Percentiles rank a stretch among this genome's conserved stretches.
These are phyloP conservation scores for Rotaria sp. DNA, from an alignment of 2,888 invertebrate genomes.

Conservation along the genomic window DNA sequence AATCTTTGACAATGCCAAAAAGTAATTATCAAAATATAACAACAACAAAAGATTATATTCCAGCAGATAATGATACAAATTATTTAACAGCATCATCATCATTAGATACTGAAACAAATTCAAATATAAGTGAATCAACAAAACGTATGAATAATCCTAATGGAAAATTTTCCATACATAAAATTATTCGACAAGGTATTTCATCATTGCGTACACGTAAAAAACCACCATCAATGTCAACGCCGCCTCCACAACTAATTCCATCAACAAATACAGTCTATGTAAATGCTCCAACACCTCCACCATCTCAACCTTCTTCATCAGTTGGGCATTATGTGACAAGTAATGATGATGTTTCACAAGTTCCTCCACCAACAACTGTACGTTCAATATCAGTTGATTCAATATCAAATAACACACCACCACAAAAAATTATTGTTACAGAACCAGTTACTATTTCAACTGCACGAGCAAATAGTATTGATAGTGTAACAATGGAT, in stretches of 20 bases:
- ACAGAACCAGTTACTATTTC: neutral
- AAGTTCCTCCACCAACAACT: neutral
- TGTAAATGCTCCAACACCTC: neutral
- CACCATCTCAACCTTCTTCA: neutral
- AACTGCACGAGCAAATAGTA: neutral
- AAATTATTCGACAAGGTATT: neutral
- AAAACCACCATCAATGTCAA: neutral
- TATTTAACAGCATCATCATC: neutral
- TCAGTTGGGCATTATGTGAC: neutral
- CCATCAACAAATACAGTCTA: neutral
- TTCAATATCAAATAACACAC: neutral
- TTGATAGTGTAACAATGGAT: neutral
- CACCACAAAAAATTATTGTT: neutral
- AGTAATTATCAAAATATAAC: neutral
- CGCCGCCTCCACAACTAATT: neutral
- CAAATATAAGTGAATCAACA: neutral
- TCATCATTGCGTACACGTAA: slow-evolving; percentile 9
- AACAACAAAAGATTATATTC: neutral
- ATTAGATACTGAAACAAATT: neutral
- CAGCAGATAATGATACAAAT: neutral
- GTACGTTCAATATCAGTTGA: slow-evolving; percentile 6
- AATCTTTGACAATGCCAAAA: neutral
- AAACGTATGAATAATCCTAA: neutral
- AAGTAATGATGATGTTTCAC: neutral
- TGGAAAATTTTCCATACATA: slow-evolving; percentile 27